These are phyloP conservation scores for Platysteira castanea DNA, from an alignment of 2,113 vertebrate species.

Conservation along the genomic window DNA sequence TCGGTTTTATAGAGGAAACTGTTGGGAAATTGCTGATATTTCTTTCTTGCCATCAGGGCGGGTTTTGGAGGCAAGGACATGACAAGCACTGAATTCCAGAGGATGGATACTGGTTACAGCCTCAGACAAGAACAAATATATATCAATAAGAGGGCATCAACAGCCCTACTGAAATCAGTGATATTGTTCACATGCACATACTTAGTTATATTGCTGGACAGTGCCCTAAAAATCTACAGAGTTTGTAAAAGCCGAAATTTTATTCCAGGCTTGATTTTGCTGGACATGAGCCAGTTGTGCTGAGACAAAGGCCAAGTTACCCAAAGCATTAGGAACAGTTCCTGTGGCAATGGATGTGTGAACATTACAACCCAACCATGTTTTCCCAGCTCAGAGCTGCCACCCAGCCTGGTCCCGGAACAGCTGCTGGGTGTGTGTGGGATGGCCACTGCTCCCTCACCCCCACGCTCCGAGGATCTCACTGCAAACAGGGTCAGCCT, in stretches of 20 bases:
- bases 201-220: background rate
- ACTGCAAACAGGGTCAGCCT: background rate
- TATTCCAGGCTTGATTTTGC: background rate
- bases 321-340: background rate
- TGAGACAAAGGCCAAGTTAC: background rate
- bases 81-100: background rate
- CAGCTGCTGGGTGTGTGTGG: accelerated
- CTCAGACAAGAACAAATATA: background rate
- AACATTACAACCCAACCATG: accelerated
- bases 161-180: background rate
- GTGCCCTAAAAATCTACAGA: background rate
- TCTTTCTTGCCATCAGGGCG: background rate
- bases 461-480: accelerated
- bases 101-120: background rate
- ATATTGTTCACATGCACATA: background rate
- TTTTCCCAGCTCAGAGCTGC: background rate
- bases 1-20: background rate
- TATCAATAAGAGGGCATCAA: background rate
- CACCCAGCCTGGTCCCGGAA: no score
- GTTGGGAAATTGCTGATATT: background rate
- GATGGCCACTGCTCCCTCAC: accelerated
- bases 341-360: background rate
- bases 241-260: background rate
- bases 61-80: background rate
- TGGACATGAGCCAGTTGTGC: background rate